A percentile compares a stretch with the other conserved stretches of the same genome.
phyloP scores from a whole-genome alignment of 2,888 invertebrate species.

The Epistrophella euchroma region DNA sequence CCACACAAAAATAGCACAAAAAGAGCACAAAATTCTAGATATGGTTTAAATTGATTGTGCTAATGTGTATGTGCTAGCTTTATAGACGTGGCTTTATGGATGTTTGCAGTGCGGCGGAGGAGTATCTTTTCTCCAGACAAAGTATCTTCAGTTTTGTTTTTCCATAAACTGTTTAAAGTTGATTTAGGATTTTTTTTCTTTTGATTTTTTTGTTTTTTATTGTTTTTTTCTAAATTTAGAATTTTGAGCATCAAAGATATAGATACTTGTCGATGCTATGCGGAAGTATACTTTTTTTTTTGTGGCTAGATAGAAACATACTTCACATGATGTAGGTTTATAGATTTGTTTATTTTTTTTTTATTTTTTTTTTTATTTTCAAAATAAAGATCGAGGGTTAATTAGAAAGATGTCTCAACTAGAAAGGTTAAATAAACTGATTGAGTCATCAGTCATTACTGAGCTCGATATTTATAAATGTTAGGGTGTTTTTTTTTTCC shows the following conservation, averaged over 20 bases:
- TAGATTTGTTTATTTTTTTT: conserved; percentile 14
- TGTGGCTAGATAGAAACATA: not conserved
- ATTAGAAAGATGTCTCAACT: conserved; percentile 43
- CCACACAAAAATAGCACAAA: too few species aligned
- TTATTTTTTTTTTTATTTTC: too few species aligned
- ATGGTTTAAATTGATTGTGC: too few species aligned
- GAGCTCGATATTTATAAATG: not conserved
- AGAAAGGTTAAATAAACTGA: conserved; percentile 63
- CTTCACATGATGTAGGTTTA: not conserved
- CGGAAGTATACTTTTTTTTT: conserved; percentile 47
- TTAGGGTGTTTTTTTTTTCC: not conserved
- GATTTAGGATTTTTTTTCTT: conserved; percentile 38
- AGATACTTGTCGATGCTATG: conserved; percentile 38
- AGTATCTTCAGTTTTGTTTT: conserved; percentile 53
- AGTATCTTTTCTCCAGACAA: conserved; percentile 63
- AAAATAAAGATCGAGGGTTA: conserved; percentile 11
- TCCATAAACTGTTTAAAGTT: conserved; percentile 66
- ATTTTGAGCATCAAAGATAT: conserved; percentile 13
- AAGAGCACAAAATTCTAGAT: too few species aligned
- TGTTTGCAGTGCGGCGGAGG: not conserved
- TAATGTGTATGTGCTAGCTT: too few species aligned
- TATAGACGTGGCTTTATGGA: too few species aligned
- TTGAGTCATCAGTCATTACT: conserved; percentile 58
- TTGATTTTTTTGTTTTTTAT: conserved; percentile 17
- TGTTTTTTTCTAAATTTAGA: conserved; percentile 61